Evolutionary conservation across 1,140 invertebrate genomes (phyloP).

Genomic region (silkworm (Bombyx mori)): ASM3026992v2 NC_085110.1:1159501-1160000

Average conservation of each 20-base stretch:
- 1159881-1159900: slow-evolving; percentile 4
- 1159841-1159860: background rate
- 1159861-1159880: slow-evolving; percentile 1
- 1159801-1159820: background rate
- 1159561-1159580: too few relatives aligned
- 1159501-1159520: background rate
- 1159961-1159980: too few relatives aligned
- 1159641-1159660: background rate
- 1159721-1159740: slow-evolving; percentile 1
- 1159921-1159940: too few relatives aligned
- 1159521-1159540: background rate
- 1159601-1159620: too few relatives aligned
- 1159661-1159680: slow-evolving; percentile 5
- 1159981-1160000: too few relatives aligned
- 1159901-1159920: background rate
- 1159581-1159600: too few relatives aligned
- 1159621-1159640: slow-evolving; percentile 5
- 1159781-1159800: slow-evolving; percentile 6
- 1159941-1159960: too few relatives aligned
- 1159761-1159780: background rate
- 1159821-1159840: background rate
- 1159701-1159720: background rate
- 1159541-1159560: background rate
- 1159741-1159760: slow-evolving; percentile 7
- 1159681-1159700: slow-evolving; percentile 6